Evolutionary conservation across 1,140 invertebrate genomes (phyloP), one percentile per base, ranked within the genome.

Genomic region (Hesperophylax magnus): DNA sequence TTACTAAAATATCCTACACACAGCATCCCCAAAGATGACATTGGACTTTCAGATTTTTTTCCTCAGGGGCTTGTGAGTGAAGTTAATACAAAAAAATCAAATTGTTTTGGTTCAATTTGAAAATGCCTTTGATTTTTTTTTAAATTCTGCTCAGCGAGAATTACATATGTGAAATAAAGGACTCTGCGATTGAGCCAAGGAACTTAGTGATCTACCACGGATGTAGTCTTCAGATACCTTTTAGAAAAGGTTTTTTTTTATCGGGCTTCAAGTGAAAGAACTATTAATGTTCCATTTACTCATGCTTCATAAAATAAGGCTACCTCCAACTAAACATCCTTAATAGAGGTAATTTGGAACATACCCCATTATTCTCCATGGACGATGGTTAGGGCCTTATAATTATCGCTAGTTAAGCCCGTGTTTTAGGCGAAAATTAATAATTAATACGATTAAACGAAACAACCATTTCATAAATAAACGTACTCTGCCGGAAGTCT

Each of bases 371-470:
- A 74, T 74, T 74, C 54, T 74, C 71, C 53, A 74, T 53, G 71
- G 47, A 9, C 11, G 11, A 18, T 54, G 71, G 71, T 15, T n/a
- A 20, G 15, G n/a, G 8, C n/a, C 22, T 39, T 24, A 31, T 76
- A 76, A 76, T 76, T 76, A 76, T 54, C 74, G 56, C 74, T n/a
- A 39, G 56, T n/a, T 22, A 60, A 76, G 61, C 20, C 31, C 74
- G n/a, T 34, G 58, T 58, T 56, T 76, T 60, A 76, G 53, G 54
- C 53, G 31, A 60, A 61, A 47, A 47, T 47, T 47, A 15, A 61
- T 61, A 76, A 76, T 76, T 76, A 76, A 76, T 76, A 61, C 27
- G 56, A 20, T 76, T 20, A 76, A 60, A 76, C 47, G 56, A 60
- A 61, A 52, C 69, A 22, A 39, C 24, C 20, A 74, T 69, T 34